These are phyloP conservation scores for Aix galericulata DNA, from an alignment of 2,113 vertebrate species.

Conservation along the genomic window DNA sequence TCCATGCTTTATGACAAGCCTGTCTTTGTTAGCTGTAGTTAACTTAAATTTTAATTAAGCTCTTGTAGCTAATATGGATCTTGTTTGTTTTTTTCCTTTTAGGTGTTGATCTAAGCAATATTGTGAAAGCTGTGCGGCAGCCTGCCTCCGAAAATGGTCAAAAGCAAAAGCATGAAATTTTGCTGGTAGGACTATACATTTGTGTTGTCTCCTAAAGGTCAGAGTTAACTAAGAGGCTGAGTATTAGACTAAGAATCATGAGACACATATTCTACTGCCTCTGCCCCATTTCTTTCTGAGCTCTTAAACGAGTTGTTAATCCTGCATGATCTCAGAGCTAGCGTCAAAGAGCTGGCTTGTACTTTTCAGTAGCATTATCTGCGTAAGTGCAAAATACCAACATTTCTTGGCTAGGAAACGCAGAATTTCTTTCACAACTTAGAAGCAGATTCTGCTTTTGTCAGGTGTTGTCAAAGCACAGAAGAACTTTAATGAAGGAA, in stretches of 20 bases:
- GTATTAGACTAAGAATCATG: not conserved
- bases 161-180: slow-evolving; percentile 82
- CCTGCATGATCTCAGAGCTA: not conserved
- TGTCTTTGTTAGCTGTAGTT: not conserved
- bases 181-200: slow-evolving; percentile 79
- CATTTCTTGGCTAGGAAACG: not conserved
- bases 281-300: not conserved
- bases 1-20: fast-evolving
- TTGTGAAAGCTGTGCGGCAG: slow-evolving; percentile 81
- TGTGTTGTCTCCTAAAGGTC: not conserved
- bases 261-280: not conserved
- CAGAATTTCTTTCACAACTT: not conserved
- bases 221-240: not conserved
- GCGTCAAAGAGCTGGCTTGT: not conserved
- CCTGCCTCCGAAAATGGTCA: slow-evolving; percentile 60
- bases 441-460: not conserved
- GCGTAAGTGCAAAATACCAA: not conserved
- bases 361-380: not conserved
- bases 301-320: not conserved
- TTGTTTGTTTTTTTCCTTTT: not conserved
- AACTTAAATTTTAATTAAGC: not conserved
- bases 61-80: not conserved
- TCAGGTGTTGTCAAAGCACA: not conserved
- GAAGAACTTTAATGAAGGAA: not conserved
- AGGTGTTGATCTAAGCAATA: slow-evolving; percentile 93